Conservation (phyloP, 2,797 vertebrate species). For the Bucorvus abyssinicus region DNA sequence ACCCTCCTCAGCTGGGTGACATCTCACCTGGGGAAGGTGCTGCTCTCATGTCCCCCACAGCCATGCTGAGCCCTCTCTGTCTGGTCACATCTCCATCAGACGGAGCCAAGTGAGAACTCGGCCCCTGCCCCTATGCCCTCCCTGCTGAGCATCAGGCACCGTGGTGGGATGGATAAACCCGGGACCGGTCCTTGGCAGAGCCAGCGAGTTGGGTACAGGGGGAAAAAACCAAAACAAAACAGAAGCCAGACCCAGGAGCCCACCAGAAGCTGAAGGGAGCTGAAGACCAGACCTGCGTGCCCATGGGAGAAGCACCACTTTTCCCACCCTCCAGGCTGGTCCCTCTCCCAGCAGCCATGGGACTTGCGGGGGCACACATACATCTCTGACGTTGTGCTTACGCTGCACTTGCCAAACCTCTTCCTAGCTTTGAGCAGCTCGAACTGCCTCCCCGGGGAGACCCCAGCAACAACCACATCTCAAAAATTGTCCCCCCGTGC, state of each 20-base stretch:
- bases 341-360: background rate
- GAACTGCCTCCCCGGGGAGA: background rate
- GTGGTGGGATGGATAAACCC: fast-evolving
- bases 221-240: background rate
- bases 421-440: background rate
- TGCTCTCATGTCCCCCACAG: too few relatives aligned
- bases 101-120: background rate
- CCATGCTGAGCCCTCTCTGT: background rate
- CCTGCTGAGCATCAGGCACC: background rate
- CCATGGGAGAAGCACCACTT: background rate
- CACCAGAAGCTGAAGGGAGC: background rate
- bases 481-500: background rate
- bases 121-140: background rate
- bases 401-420: background rate
- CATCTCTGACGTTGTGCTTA: background rate
- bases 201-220: fast-evolving
- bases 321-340: fast-evolving
- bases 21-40: background rate
- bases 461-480: fast-evolving
- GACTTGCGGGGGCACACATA: fast-evolving
- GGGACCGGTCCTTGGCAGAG: background rate
- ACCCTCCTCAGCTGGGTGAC: background rate
- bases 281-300: fast-evolving
- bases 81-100: background rate
- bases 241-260: background rate